A percentile compares a stretch with the other conserved stretches of the same genome.
Conservation (phyloP, 2,888 invertebrate species). For the Cynaeus angustus region DNA sequence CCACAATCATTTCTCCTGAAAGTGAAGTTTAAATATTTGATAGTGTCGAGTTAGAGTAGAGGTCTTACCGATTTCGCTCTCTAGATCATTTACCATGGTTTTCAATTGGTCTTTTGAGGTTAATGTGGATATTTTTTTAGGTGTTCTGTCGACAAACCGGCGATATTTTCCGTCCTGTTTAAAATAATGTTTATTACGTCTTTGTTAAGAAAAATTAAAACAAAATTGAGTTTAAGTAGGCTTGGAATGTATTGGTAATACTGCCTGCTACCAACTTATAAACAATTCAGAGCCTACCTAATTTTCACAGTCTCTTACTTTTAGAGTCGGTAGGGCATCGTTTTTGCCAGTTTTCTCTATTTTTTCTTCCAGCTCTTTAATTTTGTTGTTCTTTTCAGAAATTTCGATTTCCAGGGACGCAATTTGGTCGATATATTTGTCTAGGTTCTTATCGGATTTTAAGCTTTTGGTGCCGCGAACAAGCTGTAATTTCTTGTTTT, state of each 20-base stretch:
- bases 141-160: conserved; percentile 80
- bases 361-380: conserved; percentile 74
- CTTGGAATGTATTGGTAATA: too few relatives aligned
- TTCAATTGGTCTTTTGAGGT: conserved; percentile 84
- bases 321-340: conserved; percentile 29
- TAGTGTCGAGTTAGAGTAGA: too few relatives aligned
- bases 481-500: conserved; percentile 83
- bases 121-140: conserved; percentile 83
- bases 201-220: too few relatives aligned
- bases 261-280: too few relatives aligned
- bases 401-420: conserved; percentile 78
- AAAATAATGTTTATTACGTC: too few relatives aligned
- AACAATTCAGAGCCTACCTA: too few relatives aligned
- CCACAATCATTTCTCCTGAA: conserved; percentile 76
- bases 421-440: conserved; percentile 77
- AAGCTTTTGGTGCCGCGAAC: conserved; percentile 74
- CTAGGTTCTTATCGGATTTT: conserved; percentile 74
- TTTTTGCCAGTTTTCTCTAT: conserved; percentile 67
- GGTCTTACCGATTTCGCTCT: conserved; percentile 87
- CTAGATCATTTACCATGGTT: conserved; percentile 90
- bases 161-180: conserved; percentile 78
- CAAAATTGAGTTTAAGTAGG: too few relatives aligned
- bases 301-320: too few relatives aligned
- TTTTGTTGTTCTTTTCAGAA: conserved; percentile 75
- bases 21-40: conserved; percentile 6